Conservation (phyloP, 2,797 vertebrate species). For the Hafferia zeledoni region DNA sequence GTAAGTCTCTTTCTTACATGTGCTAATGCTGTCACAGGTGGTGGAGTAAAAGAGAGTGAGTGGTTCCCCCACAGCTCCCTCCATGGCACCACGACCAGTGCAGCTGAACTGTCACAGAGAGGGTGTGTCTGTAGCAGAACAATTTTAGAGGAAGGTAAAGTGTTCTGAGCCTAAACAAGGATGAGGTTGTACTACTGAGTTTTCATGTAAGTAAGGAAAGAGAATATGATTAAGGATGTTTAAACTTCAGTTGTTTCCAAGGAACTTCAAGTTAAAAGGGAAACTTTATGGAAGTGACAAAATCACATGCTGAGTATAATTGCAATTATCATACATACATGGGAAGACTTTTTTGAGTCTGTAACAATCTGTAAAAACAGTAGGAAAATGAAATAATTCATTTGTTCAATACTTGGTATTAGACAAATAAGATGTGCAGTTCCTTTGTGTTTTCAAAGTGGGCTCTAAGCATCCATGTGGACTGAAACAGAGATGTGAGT, state of each 20-base stretch:
- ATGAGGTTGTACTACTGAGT: not conserved
- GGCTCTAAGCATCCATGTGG: not conserved
- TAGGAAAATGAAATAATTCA: not conserved
- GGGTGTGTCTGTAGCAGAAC: too few relatives aligned
- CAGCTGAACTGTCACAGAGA: too few relatives aligned
- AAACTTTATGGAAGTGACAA: not conserved
- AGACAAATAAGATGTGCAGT: not conserved
- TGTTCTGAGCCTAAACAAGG: not conserved
- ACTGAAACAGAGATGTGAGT: not conserved
- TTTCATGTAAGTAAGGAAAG: not conserved
- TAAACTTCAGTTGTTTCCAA: not conserved
- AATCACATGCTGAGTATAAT: not conserved
- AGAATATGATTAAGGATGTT: not conserved
- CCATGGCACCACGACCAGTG: too few relatives aligned
- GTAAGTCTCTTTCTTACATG: accelerated
- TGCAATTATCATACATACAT: accelerated
- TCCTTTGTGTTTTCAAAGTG: not conserved
- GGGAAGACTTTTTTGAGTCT: not conserved
- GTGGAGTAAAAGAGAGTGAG: not conserved
- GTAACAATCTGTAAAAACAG: not conserved
- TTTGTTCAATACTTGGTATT: not conserved
- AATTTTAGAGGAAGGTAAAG: too few relatives aligned
- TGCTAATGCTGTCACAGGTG: not conserved
- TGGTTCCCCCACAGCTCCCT: not conserved
- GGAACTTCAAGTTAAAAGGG: not conserved